Evolutionary conservation across 1,140 invertebrate species (phyloP).

Genomic region (Bombus impatiens): DNA sequence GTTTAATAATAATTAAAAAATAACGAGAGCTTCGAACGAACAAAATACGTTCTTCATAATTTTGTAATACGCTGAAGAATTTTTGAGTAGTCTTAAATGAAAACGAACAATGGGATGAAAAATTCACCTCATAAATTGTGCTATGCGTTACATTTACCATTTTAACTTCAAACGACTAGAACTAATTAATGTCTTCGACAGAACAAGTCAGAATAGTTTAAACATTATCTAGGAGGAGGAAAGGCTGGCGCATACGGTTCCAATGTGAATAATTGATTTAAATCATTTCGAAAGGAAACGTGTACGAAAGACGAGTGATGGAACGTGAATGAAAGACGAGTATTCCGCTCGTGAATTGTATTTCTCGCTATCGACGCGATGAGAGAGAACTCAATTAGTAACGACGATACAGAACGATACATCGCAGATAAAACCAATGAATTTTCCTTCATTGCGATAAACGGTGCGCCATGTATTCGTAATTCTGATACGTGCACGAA

Average conservation of each 20-base stretch:
- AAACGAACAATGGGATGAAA: too few relatives aligned
- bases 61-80: too few relatives aligned
- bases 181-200: not conserved
- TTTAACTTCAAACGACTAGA: too few relatives aligned
- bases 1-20: not conserved
- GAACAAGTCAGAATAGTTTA: not conserved
- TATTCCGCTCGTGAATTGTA: too few relatives aligned
- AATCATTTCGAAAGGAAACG: not conserved
- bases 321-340: not conserved
- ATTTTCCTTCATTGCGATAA: not conserved
- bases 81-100: too few relatives aligned
- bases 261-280: slow-evolving; percentile 16
- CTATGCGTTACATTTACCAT: too few relatives aligned
- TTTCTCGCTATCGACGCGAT: not conserved
- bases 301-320: not conserved
- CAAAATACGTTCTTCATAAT: too few relatives aligned
- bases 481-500: not conserved
- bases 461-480: not conserved
- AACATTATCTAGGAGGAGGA: too few relatives aligned
- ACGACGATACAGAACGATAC: not conserved
- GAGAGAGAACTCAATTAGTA: slow-evolving; percentile 23
- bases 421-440: not conserved
- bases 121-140: too few relatives aligned
- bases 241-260: not conserved
- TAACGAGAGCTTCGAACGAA: too few relatives aligned